These are phyloP conservation scores for Hyposoter dolosus DNA, from an alignment of 2,888 invertebrate genomes.

Conservation along the genomic window DNA sequence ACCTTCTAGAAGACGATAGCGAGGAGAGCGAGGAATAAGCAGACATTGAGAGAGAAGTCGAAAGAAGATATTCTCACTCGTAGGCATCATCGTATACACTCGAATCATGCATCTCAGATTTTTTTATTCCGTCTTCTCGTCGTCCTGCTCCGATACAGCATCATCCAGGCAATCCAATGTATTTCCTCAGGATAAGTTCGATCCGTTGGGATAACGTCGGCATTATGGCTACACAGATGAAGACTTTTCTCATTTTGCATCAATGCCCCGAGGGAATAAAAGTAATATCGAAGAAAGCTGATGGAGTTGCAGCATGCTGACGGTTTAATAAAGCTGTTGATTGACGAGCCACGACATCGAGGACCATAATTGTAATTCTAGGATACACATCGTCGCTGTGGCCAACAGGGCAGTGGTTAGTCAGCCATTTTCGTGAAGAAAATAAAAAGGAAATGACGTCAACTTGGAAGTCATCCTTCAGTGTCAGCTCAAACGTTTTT, in stretches of 20 bases:
- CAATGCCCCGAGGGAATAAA: slow-evolving; percentile 24
- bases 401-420: neutral
- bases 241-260: slow-evolving; percentile 33
- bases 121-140: slow-evolving; percentile 10
- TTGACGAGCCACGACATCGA: slow-evolving; percentile 7
- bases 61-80: slow-evolving; percentile 28
- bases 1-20: slow-evolving; percentile 25
- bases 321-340: slow-evolving; percentile 45
- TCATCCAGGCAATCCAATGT: slow-evolving; percentile 41
- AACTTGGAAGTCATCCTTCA: neutral
- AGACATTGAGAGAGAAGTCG: slow-evolving; percentile 7
- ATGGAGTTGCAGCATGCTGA: slow-evolving; percentile 23
- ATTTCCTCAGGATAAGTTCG: slow-evolving; percentile 38
- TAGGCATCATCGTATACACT: slow-evolving; percentile 47
- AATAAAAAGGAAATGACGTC: neutral
- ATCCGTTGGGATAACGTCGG: slow-evolving; percentile 43
- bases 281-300: slow-evolving; percentile 49
- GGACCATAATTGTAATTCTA: neutral
- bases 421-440: neutral
- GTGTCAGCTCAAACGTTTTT: neutral
- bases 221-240: slow-evolving; percentile 37
- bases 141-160: slow-evolving; percentile 7
- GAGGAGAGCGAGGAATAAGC: slow-evolving; percentile 12
- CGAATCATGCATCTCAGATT: slow-evolving; percentile 59
- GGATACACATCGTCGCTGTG: neutral